A percentile compares a stretch with the other conserved stretches of the same genome.
Conservation (phyloP, 2,113 vertebrate genomes). For the Rhinichthys klamathensis region DNA sequence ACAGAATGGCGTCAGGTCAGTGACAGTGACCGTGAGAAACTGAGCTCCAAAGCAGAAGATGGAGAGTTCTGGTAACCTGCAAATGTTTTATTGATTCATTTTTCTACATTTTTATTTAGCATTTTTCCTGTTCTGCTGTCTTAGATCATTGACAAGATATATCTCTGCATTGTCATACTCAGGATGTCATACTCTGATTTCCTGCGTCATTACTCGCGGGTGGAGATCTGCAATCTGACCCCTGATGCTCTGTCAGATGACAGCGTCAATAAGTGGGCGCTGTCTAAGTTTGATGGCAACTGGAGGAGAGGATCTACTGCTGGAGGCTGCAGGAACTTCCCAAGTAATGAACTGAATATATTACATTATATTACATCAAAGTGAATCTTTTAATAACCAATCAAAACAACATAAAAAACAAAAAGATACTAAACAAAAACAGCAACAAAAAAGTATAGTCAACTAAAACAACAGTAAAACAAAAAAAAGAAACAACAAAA, state of each 20-base stretch:
- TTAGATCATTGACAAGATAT: background rate
- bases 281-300: slow-evolving; percentile 84
- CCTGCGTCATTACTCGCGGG: slow-evolving; percentile 81
- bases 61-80: slow-evolving; percentile 83
- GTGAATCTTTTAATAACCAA: too few species aligned
- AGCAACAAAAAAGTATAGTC: too few species aligned
- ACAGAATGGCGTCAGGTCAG: slow-evolving; percentile 78
- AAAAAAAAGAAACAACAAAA: too few species aligned
- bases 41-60: slow-evolving; percentile 78
- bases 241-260: slow-evolving; percentile 82
- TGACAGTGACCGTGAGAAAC: slow-evolving; percentile 70
- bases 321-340: slow-evolving; percentile 88
- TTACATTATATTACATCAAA: background rate
- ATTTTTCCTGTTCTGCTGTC: background rate
- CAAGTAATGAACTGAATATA: slow-evolving; percentile 68
- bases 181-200: slow-evolving; percentile 92
- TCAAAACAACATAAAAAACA: too few species aligned
- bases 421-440: too few species aligned
- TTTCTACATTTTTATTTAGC: background rate
- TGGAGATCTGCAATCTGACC: slow-evolving; percentile 93
- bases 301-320: slow-evolving; percentile 88
- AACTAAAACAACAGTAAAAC: too few species aligned
- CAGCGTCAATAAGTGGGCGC: slow-evolving; percentile 84
- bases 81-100: background rate
- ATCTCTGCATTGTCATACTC: background rate